Conservation (phyloP, 2,888 invertebrate species). For the Drosophila nigritarsus region DNA sequence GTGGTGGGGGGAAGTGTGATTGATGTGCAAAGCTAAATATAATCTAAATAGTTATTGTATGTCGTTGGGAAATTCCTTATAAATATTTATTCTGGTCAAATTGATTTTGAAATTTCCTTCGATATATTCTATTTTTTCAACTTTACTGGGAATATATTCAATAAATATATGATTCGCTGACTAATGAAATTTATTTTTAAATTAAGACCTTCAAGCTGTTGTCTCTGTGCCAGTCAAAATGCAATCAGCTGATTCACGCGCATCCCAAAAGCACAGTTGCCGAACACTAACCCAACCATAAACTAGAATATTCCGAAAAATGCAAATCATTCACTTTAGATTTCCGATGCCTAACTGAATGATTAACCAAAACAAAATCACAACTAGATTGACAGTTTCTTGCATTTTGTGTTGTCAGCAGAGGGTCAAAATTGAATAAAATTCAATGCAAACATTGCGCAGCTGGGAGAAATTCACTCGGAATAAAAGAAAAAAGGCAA, state of each 20-base stretch:
- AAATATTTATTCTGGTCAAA: neutral
- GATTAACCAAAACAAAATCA: conserved; percentile 54
- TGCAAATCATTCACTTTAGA: conserved; percentile 55
- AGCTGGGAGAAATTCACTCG: conserved; percentile 20
- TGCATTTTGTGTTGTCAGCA: conserved; percentile 6
- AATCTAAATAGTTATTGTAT: neutral
- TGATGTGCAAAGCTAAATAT: conserved; percentile 26
- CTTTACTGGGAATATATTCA: neutral
- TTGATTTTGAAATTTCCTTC: neutral
- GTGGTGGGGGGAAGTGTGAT: conserved; percentile 26
- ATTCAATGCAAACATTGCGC: conserved; percentile 19
- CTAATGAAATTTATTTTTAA: conserved; percentile 15
- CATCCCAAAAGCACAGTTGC: conserved; percentile 17
- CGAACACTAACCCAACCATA: conserved; percentile 6
- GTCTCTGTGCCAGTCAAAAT: conserved; percentile 45
- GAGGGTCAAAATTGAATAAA: conserved; percentile 1
- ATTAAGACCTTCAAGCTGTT: conserved; percentile 50
- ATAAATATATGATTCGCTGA: conserved; percentile 7
- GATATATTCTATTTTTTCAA: neutral
- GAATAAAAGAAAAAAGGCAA: neutral
- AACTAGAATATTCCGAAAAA: conserved; percentile 13
- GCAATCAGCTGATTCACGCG: conserved; percentile 49
- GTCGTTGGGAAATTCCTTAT: neutral
- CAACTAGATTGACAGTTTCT: conserved; percentile 58
- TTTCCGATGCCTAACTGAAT: conserved; percentile 45